A percentile compares a stretch with the other conserved stretches of the same genome.
Conservation (phyloP, 2,797 vertebrate genomes). For the Pseudotriccus pelzelni region DNA sequence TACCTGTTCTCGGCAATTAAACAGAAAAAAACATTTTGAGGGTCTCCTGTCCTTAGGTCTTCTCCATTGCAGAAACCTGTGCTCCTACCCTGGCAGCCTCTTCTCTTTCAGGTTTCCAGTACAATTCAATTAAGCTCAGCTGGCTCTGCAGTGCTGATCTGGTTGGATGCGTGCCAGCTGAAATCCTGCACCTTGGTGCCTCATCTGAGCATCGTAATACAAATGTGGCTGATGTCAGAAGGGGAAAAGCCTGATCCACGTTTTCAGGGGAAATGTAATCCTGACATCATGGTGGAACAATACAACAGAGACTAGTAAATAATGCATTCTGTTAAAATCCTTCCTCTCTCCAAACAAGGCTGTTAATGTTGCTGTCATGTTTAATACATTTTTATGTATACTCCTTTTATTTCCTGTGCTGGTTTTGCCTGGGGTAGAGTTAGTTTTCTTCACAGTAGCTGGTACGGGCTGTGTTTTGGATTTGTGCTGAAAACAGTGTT, state of each 20-base stretch:
- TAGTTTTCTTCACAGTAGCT: background rate
- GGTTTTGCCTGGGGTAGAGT: background rate
- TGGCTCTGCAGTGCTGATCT: background rate
- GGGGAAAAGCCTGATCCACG: background rate
- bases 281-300: background rate
- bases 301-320: background rate
- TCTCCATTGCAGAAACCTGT: background rate
- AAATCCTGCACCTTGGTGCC: background rate
- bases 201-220: background rate
- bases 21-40: background rate
- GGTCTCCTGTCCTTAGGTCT: background rate
- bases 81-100: background rate
- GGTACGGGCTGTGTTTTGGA: background rate
- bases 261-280: background rate
- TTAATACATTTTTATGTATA: conserved; percentile 35
- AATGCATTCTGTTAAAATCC: background rate
- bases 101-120: background rate
- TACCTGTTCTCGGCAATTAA: background rate
- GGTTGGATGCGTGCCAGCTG: background rate
- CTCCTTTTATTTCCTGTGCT: background rate
- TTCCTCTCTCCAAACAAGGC: background rate
- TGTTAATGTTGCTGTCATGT: conserved; percentile 11
- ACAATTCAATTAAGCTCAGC: background rate
- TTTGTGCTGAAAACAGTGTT: background rate
- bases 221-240: background rate